Evolutionary conservation across 2,113 vertebrate genomes (phyloP), one percentile per base, ranked within the genome.

Genomic region (Ivindomyrus marchei): DNA sequence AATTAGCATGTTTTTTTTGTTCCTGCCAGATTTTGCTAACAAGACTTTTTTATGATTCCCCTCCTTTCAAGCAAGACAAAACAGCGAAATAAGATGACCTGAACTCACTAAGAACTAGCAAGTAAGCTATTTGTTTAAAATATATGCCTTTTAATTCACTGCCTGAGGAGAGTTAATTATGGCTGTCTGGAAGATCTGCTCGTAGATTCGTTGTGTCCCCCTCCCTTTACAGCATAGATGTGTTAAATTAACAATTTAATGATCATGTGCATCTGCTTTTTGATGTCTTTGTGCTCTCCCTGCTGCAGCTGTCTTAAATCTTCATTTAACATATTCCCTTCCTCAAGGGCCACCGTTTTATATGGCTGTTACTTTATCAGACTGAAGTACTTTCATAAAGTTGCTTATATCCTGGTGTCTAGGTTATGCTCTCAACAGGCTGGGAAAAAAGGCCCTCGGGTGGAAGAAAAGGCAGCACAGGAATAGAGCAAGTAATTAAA

Each of bases 181-280:
- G 50, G 49, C 47, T 87, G 85, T 53, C 85, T 53, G 85, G 50
- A 56, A 19, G 49, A 50, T 56, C 31, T 53, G 49, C 85, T 36
- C 10, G 27, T 36, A 13, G 50, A 53, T 21, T 15, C 85, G 2
- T 42, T 19, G 31, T 42, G 4, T 56, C 53, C 50, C 27, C 36
- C 27, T 36, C 27, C 47, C 85, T 53, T 87, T 87, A 53, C 85
- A 17, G n/a, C 85, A 87, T 50, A 39, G 27, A 87, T 87, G 49
- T 27, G 85, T 53, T 87, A 87, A 87, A 53, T 87, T 52, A 87
- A 52, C 49, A 52, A 53, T 39, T 87, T 87, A 87, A 87, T 87
- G 47, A 87, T 87, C 49, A 27, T 19, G 85, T 36, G 85, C 85
- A 87, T 87, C 50, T 87, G 85, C 85, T 3, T 52, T 53, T 53